These are phyloP conservation scores for Neolamprologus sp. DNA, from an alignment of 2,113 vertebrate species.

Conservation along the genomic window DNA sequence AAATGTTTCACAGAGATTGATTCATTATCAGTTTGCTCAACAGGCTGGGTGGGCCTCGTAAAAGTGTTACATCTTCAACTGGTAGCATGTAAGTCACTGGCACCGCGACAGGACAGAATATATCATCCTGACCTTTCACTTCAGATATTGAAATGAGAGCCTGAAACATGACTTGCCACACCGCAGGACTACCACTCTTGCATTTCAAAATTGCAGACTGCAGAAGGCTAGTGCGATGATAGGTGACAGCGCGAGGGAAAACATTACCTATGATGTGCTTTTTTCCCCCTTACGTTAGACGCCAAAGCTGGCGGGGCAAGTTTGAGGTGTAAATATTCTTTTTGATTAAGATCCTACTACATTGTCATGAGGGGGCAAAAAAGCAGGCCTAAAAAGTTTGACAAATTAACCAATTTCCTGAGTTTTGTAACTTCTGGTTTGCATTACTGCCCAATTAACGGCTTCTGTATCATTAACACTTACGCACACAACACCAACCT, in stretches of 20 bases:
- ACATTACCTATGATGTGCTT: constrained; percentile 41
- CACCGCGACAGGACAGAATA: constrained; percentile 32
- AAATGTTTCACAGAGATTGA: constrained; percentile 62
- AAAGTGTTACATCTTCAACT: constrained; percentile 43
- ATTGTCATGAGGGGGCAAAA: accelerated
- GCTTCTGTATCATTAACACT: constrained; percentile 1
- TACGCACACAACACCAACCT: background rate
- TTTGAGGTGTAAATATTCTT: constrained; percentile 30
- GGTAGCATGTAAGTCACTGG: constrained; percentile 50
- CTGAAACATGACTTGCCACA: constrained; percentile 36
- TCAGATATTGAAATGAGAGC: constrained; percentile 58
- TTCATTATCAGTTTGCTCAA: constrained; percentile 56
- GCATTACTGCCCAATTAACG: constrained; percentile 11
- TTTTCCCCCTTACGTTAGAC: background rate
- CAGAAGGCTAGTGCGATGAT: constrained; percentile 16
- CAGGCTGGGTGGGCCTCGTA: constrained; percentile 43
- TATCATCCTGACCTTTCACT: constrained; percentile 56
- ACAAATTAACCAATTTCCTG: constrained; percentile 6
- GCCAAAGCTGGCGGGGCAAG: constrained; percentile 12
- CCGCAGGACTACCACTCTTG: constrained; percentile 14
- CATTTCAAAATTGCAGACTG: constrained; percentile 31
- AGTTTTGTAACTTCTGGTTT: background rate
- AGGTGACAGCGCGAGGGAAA: constrained; percentile 48
- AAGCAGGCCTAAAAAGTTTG: background rate
- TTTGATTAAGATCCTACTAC: background rate